Base-by-base conservation (phyloP, 2,113 vertebrate species). In the Ceuthmochares aereus region DNA sequence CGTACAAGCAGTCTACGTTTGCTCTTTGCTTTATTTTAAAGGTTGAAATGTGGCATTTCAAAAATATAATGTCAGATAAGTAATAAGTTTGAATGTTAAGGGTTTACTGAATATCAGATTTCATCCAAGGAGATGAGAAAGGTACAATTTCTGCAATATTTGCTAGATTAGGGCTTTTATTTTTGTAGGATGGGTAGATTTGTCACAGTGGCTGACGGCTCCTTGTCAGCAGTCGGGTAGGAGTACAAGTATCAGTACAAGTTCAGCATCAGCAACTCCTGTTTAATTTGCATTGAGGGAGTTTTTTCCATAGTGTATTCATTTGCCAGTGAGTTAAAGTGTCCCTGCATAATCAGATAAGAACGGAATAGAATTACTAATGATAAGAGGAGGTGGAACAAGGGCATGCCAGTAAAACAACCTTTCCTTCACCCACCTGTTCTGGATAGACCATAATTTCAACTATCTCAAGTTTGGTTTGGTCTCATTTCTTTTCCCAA, bases 281-380 rank as follows among this genome's bases (percentile, higher is more conserved):
- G 45, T 79, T 95, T 89, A 81, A 94, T 95, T 96, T 95, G 94
- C 96, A 95, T 95, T 89, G 91, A 84, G 75, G 81, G 81, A 83
- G 55, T 32, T 91, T 92, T 96, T 96, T 94, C 83, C 91, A 89
- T 51, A 81, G 75, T 0, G 3, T 59, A 88, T 96, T 96, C 86
- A 87, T 96, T 96, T 95, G 88, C 93, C 82, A 94, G 67, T 37
- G 79, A 95, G 89, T 96, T 97, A 97, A 96, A 96, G 93, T 93
- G 93, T 95, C 93, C 69, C 76, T 93, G 96, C 55, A 94, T 90
- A 93, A 96, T 96, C 93, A 97, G 93, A 93, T 96, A 96, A 96
- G 90, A 96, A 93, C 74, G 66, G 96, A 95, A 95, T 95, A 94
- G 94, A 95, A 96, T 96, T 90, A 95, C 94, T 95, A 92, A 89